Conservation (phyloP, 1,140 invertebrate genomes). For the Drosophila jambulina region DNA sequence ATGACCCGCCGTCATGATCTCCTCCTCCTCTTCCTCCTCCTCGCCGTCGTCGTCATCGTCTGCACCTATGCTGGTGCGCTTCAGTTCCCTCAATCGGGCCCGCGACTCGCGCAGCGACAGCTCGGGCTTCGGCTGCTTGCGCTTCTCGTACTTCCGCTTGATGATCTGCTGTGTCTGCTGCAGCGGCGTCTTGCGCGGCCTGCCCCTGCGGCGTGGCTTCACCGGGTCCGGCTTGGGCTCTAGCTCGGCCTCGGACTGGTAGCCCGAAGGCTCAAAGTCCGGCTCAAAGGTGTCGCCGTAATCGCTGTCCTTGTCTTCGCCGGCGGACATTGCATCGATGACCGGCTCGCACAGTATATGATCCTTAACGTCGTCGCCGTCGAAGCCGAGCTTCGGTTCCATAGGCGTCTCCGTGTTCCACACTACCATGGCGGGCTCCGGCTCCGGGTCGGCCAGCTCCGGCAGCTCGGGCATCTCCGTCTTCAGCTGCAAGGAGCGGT, state of each 20-base stretch:
- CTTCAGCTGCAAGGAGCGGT: conserved; percentile 51
- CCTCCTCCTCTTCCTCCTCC: neutral
- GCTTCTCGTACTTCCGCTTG: conserved; percentile 45
- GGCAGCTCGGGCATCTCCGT: conserved; percentile 57
- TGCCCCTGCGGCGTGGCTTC: conserved; percentile 18
- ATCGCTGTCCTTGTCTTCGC: conserved; percentile 21
- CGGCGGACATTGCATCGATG: conserved; percentile 56
- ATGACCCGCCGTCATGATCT: neutral
- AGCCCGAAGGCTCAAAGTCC: conserved; percentile 8
- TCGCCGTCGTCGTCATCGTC: neutral
- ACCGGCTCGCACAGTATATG: conserved; percentile 70
- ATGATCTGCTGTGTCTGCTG: conserved; percentile 43
- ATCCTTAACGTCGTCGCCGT: conserved; percentile 63
- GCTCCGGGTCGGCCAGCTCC: conserved; percentile 59
- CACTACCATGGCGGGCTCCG: conserved; percentile 62
- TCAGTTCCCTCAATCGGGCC: conserved; percentile 52
- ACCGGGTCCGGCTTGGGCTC: conserved; percentile 23
- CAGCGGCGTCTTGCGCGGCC: conserved; percentile 32
- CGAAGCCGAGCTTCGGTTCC: conserved; percentile 52
- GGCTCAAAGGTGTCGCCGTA: conserved; percentile 43
- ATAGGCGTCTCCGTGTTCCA: conserved; percentile 67
- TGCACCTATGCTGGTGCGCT: conserved; percentile 5
- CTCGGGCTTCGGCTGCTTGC: conserved; percentile 17
- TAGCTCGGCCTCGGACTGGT: neutral
- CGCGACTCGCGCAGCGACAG: conserved; percentile 48